Conservation (phyloP, 1,140 invertebrate genomes). For the Pemphigus obesinymphae region DNA sequence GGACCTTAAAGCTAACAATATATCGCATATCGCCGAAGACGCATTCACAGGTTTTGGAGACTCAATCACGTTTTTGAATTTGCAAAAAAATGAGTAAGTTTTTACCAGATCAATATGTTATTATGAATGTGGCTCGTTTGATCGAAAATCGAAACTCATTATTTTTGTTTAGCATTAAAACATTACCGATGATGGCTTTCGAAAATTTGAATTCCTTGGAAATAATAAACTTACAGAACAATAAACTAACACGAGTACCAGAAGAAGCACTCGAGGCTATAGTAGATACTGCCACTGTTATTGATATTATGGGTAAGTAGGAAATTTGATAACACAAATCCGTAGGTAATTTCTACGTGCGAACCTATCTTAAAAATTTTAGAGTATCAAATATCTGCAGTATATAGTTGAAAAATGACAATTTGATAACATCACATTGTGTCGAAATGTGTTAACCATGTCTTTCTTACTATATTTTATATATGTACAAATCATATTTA, state of each 20-base stretch:
- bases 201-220: conserved; percentile 83
- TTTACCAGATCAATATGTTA: not conserved
- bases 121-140: not conserved
- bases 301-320: conserved; percentile 77
- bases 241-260: conserved; percentile 72
- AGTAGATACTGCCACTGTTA: conserved; percentile 73
- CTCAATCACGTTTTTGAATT: conserved; percentile 82
- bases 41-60: conserved; percentile 86
- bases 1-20: conserved; percentile 81
- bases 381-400: no score
- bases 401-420: no score
- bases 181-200: conserved; percentile 70
- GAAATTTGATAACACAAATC: not conserved
- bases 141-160: not conserved
- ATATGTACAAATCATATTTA: no score
- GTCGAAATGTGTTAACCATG: no score
- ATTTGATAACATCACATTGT: no score
- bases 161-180: conserved; percentile 61
- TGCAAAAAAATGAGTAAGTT: conserved; percentile 85
- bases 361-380: no score
- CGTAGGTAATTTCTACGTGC: no score
- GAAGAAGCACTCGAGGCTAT: conserved; percentile 86
- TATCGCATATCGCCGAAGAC: conserved; percentile 73
- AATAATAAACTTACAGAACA: conserved; percentile 80
- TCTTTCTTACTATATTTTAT: no score